These are phyloP conservation scores for Mycteria americana DNA, from an alignment of 2,797 vertebrate species.

Conservation along the genomic window DNA sequence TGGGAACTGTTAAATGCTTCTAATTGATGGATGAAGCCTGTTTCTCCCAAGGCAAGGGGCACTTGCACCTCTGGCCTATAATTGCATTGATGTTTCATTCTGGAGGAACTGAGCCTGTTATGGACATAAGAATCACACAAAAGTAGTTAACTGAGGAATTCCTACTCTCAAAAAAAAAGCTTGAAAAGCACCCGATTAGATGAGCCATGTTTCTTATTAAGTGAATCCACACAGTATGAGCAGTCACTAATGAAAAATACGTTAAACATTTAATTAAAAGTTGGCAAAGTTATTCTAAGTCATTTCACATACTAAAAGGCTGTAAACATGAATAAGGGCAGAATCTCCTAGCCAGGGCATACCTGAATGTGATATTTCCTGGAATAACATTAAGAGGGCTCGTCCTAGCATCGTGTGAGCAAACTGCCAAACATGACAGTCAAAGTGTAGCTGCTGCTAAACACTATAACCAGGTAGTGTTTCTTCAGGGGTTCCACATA, in stretches of 20 bases:
- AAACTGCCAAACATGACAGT: fast-evolving
- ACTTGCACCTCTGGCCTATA: slow-evolving; percentile 21
- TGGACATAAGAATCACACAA: background rate
- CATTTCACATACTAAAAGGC: background rate
- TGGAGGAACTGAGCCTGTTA: background rate
- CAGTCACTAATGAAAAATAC: background rate
- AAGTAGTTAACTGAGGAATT: slow-evolving; percentile 12
- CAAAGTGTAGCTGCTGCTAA: background rate
- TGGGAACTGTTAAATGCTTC: slow-evolving; percentile 15
- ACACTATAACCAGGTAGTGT: background rate
- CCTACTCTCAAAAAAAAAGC: background rate
- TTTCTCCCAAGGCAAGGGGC: slow-evolving; percentile 33
- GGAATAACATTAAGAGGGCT: background rate
- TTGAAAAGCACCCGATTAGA: background rate
- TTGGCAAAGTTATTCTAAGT: background rate
- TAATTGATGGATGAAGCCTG: slow-evolving; percentile 14
- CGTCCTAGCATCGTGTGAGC: background rate
- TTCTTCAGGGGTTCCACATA: background rate
- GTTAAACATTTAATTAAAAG: background rate
- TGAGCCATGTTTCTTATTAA: background rate
- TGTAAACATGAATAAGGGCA: background rate
- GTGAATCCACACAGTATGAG: background rate
- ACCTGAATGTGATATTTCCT: background rate
- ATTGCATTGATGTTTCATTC: background rate
- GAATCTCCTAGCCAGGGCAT: background rate